These are phyloP conservation scores for Hydrolagus affinis DNA, from an alignment of 2,113 vertebrate species.

Conservation along the genomic window DNA sequence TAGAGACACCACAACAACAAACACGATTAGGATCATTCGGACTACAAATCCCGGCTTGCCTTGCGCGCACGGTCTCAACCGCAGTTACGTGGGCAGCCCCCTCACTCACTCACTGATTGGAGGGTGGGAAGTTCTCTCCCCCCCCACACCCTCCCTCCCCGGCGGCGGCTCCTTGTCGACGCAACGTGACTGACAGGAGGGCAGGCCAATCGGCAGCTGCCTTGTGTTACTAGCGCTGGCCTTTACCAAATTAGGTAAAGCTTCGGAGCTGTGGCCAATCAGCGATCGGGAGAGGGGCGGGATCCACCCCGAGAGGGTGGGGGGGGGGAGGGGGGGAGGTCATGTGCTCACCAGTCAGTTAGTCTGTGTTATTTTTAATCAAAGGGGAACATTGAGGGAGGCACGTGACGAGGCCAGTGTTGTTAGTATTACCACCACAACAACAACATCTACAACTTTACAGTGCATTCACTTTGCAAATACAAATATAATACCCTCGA, in stretches of 20 bases:
- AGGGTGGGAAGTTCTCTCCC: not conserved
- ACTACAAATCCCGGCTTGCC: too few species aligned
- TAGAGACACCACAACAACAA: too few species aligned
- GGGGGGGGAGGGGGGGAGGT: not conserved
- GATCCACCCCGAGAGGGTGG: slow-evolving; percentile 35
- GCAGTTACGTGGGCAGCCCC: too few species aligned
- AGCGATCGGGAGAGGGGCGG: slow-evolving; percentile 45
- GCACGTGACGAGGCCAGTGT: not conserved
- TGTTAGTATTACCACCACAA: too few species aligned
- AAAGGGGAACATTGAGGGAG: not conserved
- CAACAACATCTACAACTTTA: too few species aligned
- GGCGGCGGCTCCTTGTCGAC: not conserved
- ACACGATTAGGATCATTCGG: too few species aligned
- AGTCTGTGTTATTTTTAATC: not conserved
- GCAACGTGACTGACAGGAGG: slow-evolving; percentile 52
- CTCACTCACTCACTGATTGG: too few species aligned
- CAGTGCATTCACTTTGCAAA: too few species aligned
- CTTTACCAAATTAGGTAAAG: slow-evolving; percentile 85
- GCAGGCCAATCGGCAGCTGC: slow-evolving; percentile 57
- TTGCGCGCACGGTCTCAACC: too few species aligned
- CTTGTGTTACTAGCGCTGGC: slow-evolving; percentile 45
- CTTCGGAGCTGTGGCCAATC: slow-evolving; percentile 65
- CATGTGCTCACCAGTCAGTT: not conserved
- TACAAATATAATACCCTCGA: too few species aligned
- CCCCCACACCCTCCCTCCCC: not conserved